Conservation (phyloP, 2,888 invertebrate genomes). For the Drosophila birchii region DNA sequence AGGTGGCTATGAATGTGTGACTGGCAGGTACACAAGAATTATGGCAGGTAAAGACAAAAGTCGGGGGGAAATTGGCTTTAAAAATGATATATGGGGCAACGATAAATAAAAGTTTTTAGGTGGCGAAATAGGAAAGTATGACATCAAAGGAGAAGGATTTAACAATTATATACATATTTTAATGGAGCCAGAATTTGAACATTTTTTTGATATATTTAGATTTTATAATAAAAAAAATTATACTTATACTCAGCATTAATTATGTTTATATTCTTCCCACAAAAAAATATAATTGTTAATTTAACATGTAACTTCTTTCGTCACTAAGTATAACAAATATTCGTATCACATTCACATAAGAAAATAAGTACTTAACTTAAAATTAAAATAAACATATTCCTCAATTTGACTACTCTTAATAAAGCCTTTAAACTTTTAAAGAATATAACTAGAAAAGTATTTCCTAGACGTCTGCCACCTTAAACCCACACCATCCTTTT, state of each 20-base stretch:
- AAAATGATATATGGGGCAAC: not conserved
- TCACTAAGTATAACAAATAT: not conserved
- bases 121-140: not conserved
- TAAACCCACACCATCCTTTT: conserved; percentile 6
- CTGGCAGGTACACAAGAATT: not conserved
- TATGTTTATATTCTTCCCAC: not conserved
- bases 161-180: not conserved
- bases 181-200: not conserved
- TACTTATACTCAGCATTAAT: not conserved
- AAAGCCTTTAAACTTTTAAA: not conserved
- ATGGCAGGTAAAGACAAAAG: not conserved
- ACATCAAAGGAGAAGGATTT: not conserved
- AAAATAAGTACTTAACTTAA: not conserved
- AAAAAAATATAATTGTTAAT: not conserved
- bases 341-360: not conserved
- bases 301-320: not conserved
- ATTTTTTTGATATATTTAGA: no score
- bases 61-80: conserved; percentile 18
- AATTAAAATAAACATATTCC: not conserved
- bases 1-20: not conserved
- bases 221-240: no score
- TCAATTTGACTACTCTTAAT: not conserved
- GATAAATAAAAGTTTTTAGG: not conserved
- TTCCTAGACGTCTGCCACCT: conserved; percentile 11
- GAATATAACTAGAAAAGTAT: conserved; percentile 4